Percentiles rank a stretch among this genome's conserved stretches.
phyloP scores from a whole-genome alignment of 2,797 vertebrate genomes.

The Sebastiscus albofasciatus region DNA sequence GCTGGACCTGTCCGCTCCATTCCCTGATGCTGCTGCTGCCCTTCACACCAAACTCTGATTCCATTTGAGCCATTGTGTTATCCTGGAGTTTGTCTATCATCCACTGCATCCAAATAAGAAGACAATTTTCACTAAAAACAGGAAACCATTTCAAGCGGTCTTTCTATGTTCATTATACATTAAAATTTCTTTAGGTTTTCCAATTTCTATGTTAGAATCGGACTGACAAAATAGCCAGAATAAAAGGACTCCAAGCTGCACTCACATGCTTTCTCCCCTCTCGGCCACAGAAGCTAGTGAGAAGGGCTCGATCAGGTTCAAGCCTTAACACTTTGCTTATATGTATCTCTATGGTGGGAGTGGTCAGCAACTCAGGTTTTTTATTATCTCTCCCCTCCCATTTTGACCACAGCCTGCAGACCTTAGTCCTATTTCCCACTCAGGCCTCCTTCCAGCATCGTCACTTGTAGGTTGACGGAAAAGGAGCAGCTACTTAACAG shows the following conservation, averaged over 20 bases:
- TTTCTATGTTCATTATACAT: not conserved
- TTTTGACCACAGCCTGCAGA: constrained; percentile 68
- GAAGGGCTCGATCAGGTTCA: constrained; percentile 40
- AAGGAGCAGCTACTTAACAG: constrained; percentile 36
- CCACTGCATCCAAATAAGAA: constrained; percentile 2
- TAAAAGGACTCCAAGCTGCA: not conserved
- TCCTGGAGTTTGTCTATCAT: not conserved
- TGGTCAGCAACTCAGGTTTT: constrained; percentile 70
- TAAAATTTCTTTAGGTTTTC: not conserved
- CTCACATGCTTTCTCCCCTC: constrained; percentile 10
- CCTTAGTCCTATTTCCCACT: constrained; percentile 58
- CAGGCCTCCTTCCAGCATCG: constrained; percentile 49
- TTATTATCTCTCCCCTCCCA: constrained; percentile 76
- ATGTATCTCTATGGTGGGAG: constrained; percentile 77
- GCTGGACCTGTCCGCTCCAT: constrained; percentile 84
- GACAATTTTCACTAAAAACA: not conserved
- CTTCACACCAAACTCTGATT: constrained; percentile 69
- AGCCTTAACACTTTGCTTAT: constrained; percentile 79
- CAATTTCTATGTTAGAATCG: not conserved
- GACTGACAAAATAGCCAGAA: not conserved
- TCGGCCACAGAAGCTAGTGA: constrained; percentile 22
- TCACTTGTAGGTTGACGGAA: constrained; percentile 41
- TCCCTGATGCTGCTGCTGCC: constrained; percentile 76
- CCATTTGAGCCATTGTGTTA: constrained; percentile 61
- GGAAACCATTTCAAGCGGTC: not conserved